Evolutionary conservation across 92 coral and sea anemone genomes (phyloP), one percentile per base, ranked within the genome.

Genomic region (Virgularia gustaviana): DNA sequence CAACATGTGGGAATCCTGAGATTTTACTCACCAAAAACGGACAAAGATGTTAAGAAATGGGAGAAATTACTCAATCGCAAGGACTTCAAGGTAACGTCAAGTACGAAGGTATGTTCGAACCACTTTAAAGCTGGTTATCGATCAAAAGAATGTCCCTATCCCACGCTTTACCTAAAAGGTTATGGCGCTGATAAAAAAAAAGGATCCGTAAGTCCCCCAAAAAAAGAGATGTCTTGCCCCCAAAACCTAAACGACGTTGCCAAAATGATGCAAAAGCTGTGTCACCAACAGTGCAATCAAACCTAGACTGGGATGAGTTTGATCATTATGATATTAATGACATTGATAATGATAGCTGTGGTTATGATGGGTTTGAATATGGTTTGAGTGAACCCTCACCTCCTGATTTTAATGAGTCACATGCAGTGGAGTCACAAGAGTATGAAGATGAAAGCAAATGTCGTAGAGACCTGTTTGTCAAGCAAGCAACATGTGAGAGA

Each of bases 11-110:
- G 83, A 31, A 49, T 83, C 29, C 28, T 71, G 23, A 19, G 70
- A 52, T 83, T 83, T 83, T 63, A 71, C 63, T 77, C 79, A 18
- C 77, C 82, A 11, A 35, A 45, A 51, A 77, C 57, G 71, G 55
- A 59, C 20, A 70, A 82, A 37, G 77, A 54, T 72, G 77, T 53
- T 72, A 22, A 65, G 2, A 55, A 55, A 25, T 55, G 53, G 66
- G 76, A 27, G 51, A 70, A 70, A 70, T 44, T 51, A 19, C 28
- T 67, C 16, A 67, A 45, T 34, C 33, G 41, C 33, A 38, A 6
- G 5, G 56, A 57, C 54, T 37, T 57, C 38, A 55, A 72, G 44
- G 57, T 71, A 31, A 71, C 44, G 36, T 51, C 35, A 7, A 20
- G 36, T 6, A 71, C 51, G 53, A 71, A 71, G 29, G 70, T 73